phyloP scores from a whole-genome alignment of 2,888 invertebrate species.

The Stramonita haemastoma region DNA sequence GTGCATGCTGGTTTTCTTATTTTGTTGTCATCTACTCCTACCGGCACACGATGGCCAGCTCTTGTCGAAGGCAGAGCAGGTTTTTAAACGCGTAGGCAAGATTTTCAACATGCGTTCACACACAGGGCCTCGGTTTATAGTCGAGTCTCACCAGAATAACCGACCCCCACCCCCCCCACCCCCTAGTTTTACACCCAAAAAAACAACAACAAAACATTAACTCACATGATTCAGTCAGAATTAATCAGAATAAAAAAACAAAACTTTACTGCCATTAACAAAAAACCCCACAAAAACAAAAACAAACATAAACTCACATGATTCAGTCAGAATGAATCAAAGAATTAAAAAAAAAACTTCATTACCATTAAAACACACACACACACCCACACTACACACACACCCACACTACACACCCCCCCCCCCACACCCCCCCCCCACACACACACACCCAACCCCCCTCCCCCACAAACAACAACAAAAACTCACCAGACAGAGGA shows the following conservation, averaged over 20 bases:
- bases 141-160: too few species aligned
- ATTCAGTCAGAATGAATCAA: not conserved
- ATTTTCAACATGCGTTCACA: too few species aligned
- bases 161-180: too few species aligned
- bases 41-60: too few species aligned
- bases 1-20: too few species aligned
- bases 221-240: not conserved
- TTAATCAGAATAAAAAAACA: not conserved
- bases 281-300: not conserved
- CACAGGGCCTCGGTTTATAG: too few species aligned
- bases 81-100: too few species aligned
- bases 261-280: too few species aligned
- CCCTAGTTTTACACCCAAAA: too few species aligned
- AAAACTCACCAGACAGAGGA: constrained; percentile 63
- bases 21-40: too few species aligned
- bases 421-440: not conserved
- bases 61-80: too few species aligned
- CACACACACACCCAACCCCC: not conserved
- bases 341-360: not conserved
- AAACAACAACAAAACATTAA: not conserved
- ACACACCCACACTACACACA: not conserved
- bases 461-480: not conserved
- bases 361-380: not conserved
- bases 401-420: constrained; percentile 2
- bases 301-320: not conserved